These are phyloP conservation scores for Odontomyia ornata DNA, from an alignment of 2,888 invertebrate species.

Conservation along the genomic window DNA sequence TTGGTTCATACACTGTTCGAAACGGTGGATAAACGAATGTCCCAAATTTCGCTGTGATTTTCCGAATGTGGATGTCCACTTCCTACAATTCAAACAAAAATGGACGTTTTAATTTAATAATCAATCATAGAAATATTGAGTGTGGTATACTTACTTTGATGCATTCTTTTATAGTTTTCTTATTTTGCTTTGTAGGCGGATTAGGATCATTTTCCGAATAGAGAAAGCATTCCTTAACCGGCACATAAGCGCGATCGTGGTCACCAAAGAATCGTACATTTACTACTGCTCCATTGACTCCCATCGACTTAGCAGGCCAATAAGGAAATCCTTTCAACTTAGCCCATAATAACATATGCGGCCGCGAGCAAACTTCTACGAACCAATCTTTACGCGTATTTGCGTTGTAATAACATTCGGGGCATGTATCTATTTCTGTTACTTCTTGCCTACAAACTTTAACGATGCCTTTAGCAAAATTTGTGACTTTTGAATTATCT, in stretches of 20 bases:
- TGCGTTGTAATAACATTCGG: conserved; percentile 89
- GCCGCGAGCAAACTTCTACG: conserved; percentile 87
- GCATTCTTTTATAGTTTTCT: conserved; percentile 70
- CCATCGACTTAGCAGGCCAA: conserved; percentile 96
- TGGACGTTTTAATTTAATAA: neutral
- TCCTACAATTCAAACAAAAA: conserved; percentile 66
- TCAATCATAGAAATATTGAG: neutral
- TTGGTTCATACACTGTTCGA: conserved; percentile 74
- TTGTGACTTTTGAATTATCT: conserved; percentile 82
- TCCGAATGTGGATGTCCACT: conserved; percentile 78
- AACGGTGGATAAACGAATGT: conserved; percentile 77
- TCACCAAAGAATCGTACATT: conserved; percentile 96
- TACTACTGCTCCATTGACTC: conserved; percentile 73
- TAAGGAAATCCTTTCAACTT: conserved; percentile 95
- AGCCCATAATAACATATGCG: conserved; percentile 94
- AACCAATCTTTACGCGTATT: conserved; percentile 88
- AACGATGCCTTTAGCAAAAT: conserved; percentile 78
- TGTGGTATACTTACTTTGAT: conserved; percentile 64
- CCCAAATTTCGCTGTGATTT: conserved; percentile 76
- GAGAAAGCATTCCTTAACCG: conserved; percentile 82
- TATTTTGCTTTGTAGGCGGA: conserved; percentile 60
- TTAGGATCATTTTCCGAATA: conserved; percentile 81
- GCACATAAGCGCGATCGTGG: conserved; percentile 93
- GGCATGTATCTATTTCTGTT: conserved; percentile 91
- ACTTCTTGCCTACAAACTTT: conserved; percentile 89